Evolutionary conservation across 2,113 vertebrate genomes (phyloP).

Genomic region (Oriolus oriolus): DNA sequence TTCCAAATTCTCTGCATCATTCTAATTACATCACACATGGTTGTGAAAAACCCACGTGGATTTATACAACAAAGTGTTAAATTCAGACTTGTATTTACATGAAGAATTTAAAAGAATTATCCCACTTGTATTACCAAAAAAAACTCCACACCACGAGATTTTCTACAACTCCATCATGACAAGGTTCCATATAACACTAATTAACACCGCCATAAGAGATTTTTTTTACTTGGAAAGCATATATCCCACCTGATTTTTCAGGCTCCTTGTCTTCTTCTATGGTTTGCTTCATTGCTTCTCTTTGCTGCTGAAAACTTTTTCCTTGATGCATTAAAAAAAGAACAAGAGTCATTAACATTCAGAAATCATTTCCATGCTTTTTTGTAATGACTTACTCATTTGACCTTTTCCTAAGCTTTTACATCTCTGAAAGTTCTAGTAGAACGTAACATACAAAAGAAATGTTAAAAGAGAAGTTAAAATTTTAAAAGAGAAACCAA

Average conservation of each 20-base stretch:
- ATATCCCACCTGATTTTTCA: constrained; percentile 85
- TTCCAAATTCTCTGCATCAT: background rate
- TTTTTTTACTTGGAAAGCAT: background rate
- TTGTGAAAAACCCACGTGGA: background rate
- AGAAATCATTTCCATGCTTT: background rate
- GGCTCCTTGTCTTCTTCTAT: constrained; percentile 89
- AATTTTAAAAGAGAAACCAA: background rate
- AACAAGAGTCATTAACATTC: constrained; percentile 1
- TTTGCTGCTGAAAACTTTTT: constrained; percentile 94
- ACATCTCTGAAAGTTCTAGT: background rate
- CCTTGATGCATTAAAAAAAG: constrained; percentile 66
- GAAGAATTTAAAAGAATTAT: background rate
- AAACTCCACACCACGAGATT: background rate
- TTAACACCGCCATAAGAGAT: background rate
- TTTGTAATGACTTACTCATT: background rate
- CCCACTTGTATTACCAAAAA: background rate
- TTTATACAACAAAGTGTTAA: background rate
- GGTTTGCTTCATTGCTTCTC: constrained; percentile 93
- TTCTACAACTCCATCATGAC: background rate
- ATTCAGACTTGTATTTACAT: background rate
- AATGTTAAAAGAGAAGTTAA: background rate
- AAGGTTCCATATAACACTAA: background rate
- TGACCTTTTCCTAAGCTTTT: background rate
- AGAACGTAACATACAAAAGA: background rate
- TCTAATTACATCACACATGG: background rate